A percentile compares a stretch with the other conserved stretches of the same genome.
Conservation (phyloP, 2,888 invertebrate genomes). For the Coleophora flavipennella region DNA sequence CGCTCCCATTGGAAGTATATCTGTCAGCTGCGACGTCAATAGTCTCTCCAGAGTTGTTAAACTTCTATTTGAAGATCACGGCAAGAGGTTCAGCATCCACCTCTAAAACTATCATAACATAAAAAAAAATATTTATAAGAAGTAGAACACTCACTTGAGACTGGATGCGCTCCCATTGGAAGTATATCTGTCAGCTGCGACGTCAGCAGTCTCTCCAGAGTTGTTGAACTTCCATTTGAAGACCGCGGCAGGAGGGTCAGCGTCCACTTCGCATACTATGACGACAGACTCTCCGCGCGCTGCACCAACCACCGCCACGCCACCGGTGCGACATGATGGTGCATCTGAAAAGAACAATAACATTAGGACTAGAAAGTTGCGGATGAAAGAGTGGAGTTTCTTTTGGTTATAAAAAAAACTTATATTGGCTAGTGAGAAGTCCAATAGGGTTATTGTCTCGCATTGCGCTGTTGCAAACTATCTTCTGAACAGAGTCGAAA, state of each 20-base stretch:
- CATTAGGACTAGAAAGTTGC: too few relatives aligned
- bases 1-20: slow-evolving; percentile 84
- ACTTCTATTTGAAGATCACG: slow-evolving; percentile 93
- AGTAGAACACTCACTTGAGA: slow-evolving; percentile 72
- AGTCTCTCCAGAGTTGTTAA: slow-evolving; percentile 94
- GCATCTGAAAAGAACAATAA: slow-evolving; percentile 74
- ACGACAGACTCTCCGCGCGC: slow-evolving; percentile 89
- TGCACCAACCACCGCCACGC: slow-evolving; percentile 88
- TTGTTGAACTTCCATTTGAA: slow-evolving; percentile 97
- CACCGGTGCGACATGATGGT: slow-evolving; percentile 83
- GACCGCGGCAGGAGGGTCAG: slow-evolving; percentile 90
- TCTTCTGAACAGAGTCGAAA: too few relatives aligned
- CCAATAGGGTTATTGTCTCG: too few relatives aligned
- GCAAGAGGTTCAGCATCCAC: slow-evolving; percentile 94
- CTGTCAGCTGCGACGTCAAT: slow-evolving; percentile 85
- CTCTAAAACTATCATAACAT: not conserved
- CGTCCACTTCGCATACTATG: slow-evolving; percentile 91
- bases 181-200: slow-evolving; percentile 83
- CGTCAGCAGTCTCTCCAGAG: slow-evolving; percentile 90
- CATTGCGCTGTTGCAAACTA: too few relatives aligned
- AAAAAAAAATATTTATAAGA: not conserved
- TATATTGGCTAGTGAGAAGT: too few relatives aligned
- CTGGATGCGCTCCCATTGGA: slow-evolving; percentile 84
- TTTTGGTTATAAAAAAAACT: too few relatives aligned
- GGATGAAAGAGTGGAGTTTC: too few relatives aligned